phyloP scores from a whole-genome alignment of 2,113 vertebrate species.

The Sminthopsis crassicaudata region DNA sequence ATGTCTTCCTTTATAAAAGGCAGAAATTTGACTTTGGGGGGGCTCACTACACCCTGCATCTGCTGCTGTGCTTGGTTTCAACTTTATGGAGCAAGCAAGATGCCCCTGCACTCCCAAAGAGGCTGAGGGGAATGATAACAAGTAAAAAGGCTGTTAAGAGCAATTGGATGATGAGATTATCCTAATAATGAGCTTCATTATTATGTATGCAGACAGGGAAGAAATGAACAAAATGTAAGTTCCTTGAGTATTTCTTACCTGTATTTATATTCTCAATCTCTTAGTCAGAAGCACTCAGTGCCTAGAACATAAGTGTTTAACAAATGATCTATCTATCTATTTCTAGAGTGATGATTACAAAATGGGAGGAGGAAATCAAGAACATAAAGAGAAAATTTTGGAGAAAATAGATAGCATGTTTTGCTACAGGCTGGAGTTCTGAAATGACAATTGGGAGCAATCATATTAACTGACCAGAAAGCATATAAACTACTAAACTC shows the following conservation, averaged over 20 bases:
- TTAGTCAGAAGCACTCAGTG: neutral
- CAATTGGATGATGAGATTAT: neutral
- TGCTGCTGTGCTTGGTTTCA: no score
- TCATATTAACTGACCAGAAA: neutral
- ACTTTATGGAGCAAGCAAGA: no score
- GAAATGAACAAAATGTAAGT: neutral
- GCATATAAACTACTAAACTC: neutral
- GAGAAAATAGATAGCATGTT: neutral
- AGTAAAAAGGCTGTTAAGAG: neutral
- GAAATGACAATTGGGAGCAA: accelerated
- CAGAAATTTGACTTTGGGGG: no score
- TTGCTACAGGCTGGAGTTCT: no score
- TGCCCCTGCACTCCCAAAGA: no score
- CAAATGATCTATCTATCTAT: neutral
- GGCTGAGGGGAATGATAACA: neutral
- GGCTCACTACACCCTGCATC: no score
- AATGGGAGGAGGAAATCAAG: neutral
- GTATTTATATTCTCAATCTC: neutral
- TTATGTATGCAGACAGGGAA: no score
- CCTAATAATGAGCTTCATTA: neutral
- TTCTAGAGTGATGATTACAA: neutral
- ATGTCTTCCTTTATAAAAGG: no score
- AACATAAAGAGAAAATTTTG: neutral
- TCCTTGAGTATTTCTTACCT: neutral
- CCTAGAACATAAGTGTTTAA: neutral